Percentiles rank a stretch among this genome's conserved stretches.
Conservation (phyloP, 2,888 invertebrate species). For the Drosophila mayaguana region DNA sequence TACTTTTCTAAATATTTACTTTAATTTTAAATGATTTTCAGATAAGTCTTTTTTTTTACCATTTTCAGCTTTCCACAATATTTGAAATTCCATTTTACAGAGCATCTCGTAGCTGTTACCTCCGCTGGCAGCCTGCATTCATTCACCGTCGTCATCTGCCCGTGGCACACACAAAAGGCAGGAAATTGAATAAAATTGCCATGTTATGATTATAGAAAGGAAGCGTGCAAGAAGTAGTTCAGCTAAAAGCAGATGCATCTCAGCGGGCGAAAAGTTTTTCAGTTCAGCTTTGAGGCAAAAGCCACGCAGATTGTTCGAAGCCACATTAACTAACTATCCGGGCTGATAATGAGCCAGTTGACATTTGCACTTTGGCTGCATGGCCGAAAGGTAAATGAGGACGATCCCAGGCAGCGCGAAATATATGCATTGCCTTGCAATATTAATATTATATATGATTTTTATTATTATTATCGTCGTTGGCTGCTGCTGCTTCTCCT, state of each 20-base stretch:
- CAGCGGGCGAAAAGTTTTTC: slow-evolving; percentile 46
- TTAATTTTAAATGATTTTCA: no score
- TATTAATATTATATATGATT: slow-evolving; percentile 26
- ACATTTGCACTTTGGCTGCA: slow-evolving; percentile 54
- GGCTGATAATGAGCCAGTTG: slow-evolving; percentile 61
- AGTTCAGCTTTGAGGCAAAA: slow-evolving; percentile 31
- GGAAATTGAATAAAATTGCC: slow-evolving; percentile 76
- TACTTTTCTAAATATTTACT: no score
- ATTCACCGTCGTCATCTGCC: slow-evolving; percentile 24
- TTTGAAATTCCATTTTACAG: slow-evolving; percentile 2
- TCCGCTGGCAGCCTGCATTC: background rate
- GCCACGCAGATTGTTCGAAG: slow-evolving; percentile 1
- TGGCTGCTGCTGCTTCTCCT: slow-evolving; percentile 7
- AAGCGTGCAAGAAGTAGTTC: slow-evolving; percentile 50
- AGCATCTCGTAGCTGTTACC: slow-evolving; percentile 9
- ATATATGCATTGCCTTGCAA: slow-evolving; percentile 24
- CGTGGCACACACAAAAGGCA: slow-evolving; percentile 64
- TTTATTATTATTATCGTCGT: slow-evolving; percentile 10
- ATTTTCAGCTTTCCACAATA: no score
- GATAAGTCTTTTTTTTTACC: no score
- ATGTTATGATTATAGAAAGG: slow-evolving; percentile 73
- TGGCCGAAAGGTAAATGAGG: slow-evolving; percentile 17
- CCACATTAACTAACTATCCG: slow-evolving; percentile 37
- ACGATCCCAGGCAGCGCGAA: background rate
- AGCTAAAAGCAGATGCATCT: slow-evolving; percentile 11